Conservation (phyloP, 2,797 vertebrate genomes). For the Premnoplex brunnescens region DNA sequence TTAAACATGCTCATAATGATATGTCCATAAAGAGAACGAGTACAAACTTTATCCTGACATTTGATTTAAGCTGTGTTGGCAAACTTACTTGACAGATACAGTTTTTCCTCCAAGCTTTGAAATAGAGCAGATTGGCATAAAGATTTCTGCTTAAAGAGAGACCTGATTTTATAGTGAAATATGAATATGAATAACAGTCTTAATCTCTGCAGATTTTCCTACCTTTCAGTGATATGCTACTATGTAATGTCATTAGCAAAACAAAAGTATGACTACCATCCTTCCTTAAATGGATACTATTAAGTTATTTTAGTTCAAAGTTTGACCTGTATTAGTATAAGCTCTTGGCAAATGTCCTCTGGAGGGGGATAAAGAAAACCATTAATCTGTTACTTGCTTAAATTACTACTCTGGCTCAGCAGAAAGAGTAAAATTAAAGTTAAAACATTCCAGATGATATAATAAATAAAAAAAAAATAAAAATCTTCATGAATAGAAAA, state of each 20-base stretch:
- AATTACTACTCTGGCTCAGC: neutral
- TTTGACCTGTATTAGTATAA: conserved; percentile 27
- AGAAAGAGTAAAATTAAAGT: neutral
- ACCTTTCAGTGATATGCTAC: neutral
- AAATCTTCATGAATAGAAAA: neutral
- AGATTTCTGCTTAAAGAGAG: neutral
- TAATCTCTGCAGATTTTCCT: conserved; percentile 21
- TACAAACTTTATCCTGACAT: conserved; percentile 17
- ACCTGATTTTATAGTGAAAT: neutral
- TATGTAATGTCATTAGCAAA: conserved; percentile 26
- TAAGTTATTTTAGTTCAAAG: neutral
- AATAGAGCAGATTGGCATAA: neutral
- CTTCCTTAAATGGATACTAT: neutral
- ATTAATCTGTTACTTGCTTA: neutral
- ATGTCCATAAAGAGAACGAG: conserved; percentile 12
- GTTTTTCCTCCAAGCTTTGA: neutral
- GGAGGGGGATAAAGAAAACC: neutral
- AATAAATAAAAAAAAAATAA: too few species aligned
- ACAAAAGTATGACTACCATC: neutral
- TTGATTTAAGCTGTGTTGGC: conserved; percentile 1
- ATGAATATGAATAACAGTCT: neutral
- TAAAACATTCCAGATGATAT: neutral
- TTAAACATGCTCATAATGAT: conserved; percentile 17
- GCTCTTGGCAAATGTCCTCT: neutral
- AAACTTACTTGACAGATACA: conserved; percentile 1